Base-by-base conservation (phyloP, 2,797 vertebrate genomes). In the Micropoecilia bifurca region DNA sequence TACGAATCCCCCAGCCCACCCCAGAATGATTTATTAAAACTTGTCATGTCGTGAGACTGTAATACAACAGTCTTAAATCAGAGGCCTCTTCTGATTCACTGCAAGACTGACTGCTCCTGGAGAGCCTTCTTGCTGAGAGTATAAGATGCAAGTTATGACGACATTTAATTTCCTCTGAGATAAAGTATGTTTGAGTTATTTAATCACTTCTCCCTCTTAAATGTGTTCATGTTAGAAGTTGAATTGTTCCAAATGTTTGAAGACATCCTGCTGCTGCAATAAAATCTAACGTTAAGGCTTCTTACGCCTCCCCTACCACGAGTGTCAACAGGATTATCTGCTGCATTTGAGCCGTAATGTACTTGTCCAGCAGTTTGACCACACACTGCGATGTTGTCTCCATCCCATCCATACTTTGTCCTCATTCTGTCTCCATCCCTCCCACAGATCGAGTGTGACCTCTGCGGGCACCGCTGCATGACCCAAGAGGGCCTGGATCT, bases 401-500 rank as follows among this genome's bases (percentile, higher is more conserved):
- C 18, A 18, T 53, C 6, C 6, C 13, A 1, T 77, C 69, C 57
- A 25, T 18, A 41, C 53, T 47, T 4, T 43, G 36, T 33, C 46
- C 46, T 39, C 36, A 47, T 69, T 5, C 22, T 57, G 41, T 9
- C 30, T 47, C 66, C 16, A 3, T 59, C 33, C 66, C 20, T 36
- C 80, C 69, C 8, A 71, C 89, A 95, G 77, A 92, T 97, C 22
- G 96, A 97, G 73, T 97, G 96, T 36, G 96, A 96, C 92, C 95
- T 96, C 72, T 96, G 96, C 1, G 95, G 96, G 25, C 96, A 96
- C 85, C 95, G 95, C 79, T 96, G 96, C 81, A 95, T 96, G 91
- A 96, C 96, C 39, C 95, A 96, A 88, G 96, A 96, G 87, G 95
- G 96, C 45, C 94, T 96, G 4, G 96, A 96, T 85, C 94, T 96